Evolutionary conservation across 1,140 invertebrate species (phyloP), one percentile per base, ranked within the genome.

Genomic region (Meteorus sp.): DNA sequence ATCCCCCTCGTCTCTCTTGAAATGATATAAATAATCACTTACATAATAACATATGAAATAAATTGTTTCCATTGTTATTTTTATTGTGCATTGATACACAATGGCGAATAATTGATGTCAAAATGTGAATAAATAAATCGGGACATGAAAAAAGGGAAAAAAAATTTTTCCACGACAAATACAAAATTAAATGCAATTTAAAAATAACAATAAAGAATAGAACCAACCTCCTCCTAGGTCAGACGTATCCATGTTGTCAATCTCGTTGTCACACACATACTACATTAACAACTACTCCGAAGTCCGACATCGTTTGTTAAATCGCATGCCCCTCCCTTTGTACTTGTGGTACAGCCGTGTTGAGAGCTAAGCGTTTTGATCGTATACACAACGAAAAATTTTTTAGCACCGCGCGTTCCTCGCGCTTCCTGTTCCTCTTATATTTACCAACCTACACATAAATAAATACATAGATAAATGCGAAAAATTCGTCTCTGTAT

Each of bases 241-340:
- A 68, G 71, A 73, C 69, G 76, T 76, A 77, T 78, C 76, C 77
- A 79, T 79, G 74, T 75, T 79, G 76, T 75, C 76, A 79, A 79
- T 79, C 75, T 67, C 77, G 76, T 77, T 75, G 77, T 79, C 74
- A 77, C 76, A 79, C 77, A 79, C 76, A 79, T 78, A 78, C 77
- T 79, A 79, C 77, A 77, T 79, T 78, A 78, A 79, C 75, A 78
- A 76, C 72, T 77, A 79, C 72, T 77, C 74, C 71, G 68, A 77
- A 76, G 74, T 73, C 73, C 72, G 74, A 72, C 75, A 77, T 76
- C 75, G 75, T 77, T 79, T 77, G 77, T 79, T 74, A 68, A 78
- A 78, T 78, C 63, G 72, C 69, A 67, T 66, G 68, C 73, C 76
- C 76, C 73, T 76, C 73, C 75, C 72, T 67, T 60, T 64, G 11